These are phyloP conservation scores for Lipotes vexillifer DNA, from an alignment of 2,113 vertebrate genomes.

Conservation along the genomic window DNA sequence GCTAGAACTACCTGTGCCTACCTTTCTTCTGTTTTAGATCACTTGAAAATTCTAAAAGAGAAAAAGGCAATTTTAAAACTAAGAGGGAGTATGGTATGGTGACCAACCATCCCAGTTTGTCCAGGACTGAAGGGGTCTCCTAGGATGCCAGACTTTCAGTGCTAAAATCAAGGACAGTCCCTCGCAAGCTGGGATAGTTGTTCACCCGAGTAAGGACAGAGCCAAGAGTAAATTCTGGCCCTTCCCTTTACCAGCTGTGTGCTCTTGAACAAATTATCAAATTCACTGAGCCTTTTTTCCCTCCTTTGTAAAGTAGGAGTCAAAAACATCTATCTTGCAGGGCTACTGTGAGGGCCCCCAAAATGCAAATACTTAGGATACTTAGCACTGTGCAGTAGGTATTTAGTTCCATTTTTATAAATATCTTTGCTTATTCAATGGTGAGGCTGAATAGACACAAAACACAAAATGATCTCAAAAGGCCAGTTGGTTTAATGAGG, in stretches of 20 bases:
- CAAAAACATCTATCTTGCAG: background rate
- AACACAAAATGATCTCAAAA: slow-evolving; percentile 40
- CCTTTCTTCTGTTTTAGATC: background rate
- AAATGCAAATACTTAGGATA: background rate
- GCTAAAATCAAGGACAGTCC: background rate
- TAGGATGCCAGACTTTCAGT: background rate
- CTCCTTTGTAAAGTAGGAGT: background rate
- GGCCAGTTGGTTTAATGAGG: slow-evolving; percentile 27
- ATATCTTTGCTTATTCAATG: slow-evolving; percentile 6
- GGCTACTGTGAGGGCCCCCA: background rate
- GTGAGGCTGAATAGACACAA: slow-evolving; percentile 34
- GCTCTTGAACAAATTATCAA: background rate
- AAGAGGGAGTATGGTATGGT: background rate
- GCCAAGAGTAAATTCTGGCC: background rate
- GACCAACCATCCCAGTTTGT: background rate
- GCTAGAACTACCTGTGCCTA: background rate
- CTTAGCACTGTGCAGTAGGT: background rate
- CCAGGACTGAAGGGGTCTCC: background rate
- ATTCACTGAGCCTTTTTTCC: background rate
- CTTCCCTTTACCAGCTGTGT: background rate
- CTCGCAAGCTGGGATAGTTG: background rate
- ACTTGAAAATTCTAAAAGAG: slow-evolving; percentile 14
- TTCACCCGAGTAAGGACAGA: background rate
- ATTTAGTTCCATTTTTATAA: slow-evolving; percentile 27
- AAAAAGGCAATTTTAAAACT: slow-evolving; percentile 15